Evolutionary conservation across 1,140 invertebrate species (phyloP).

Genomic region (Planococcus citri): DNA sequence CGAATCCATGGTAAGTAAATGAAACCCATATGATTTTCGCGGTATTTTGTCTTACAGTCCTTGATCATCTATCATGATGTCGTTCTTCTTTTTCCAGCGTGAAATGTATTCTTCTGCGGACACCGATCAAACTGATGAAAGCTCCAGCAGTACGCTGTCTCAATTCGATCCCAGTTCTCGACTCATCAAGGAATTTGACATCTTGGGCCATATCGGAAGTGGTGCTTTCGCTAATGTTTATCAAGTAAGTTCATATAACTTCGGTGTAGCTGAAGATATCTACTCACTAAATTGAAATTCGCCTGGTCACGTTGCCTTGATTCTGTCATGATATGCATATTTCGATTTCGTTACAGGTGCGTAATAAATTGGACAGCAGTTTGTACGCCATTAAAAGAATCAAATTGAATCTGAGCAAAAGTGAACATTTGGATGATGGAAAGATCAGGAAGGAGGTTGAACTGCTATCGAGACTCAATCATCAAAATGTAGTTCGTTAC

Average conservation of each 20-base stretch:
- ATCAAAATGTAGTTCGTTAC: constrained; percentile 96
- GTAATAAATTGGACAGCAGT: constrained; percentile 82
- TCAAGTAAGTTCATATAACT: too few relatives aligned
- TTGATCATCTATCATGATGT: too few relatives aligned
- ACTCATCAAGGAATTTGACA: constrained; percentile 74
- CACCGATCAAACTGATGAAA: too few relatives aligned
- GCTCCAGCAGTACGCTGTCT: too few relatives aligned
- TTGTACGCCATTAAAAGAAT: constrained; percentile 94
- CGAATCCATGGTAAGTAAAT: too few relatives aligned
- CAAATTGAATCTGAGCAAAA: constrained; percentile 69
- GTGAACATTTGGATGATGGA: constrained; percentile 69
- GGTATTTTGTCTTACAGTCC: too few relatives aligned
- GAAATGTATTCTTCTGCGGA: too few relatives aligned
- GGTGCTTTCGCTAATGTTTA: constrained; percentile 93
- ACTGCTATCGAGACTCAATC: constrained; percentile 82
- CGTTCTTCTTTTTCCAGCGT: too few relatives aligned
- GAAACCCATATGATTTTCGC: too few relatives aligned
- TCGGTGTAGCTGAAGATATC: too few relatives aligned
- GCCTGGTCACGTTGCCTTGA: not conserved
- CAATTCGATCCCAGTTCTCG: constrained; percentile 33
- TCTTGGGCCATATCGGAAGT: constrained; percentile 71
- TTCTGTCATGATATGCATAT: not conserved
- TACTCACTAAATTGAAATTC: not conserved
- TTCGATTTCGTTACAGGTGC: too few relatives aligned
- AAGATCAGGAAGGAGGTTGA: constrained; percentile 95